Evolutionary conservation across 1,140 invertebrate species (phyloP).

Genomic region (Epicauta chinensis): DNA sequence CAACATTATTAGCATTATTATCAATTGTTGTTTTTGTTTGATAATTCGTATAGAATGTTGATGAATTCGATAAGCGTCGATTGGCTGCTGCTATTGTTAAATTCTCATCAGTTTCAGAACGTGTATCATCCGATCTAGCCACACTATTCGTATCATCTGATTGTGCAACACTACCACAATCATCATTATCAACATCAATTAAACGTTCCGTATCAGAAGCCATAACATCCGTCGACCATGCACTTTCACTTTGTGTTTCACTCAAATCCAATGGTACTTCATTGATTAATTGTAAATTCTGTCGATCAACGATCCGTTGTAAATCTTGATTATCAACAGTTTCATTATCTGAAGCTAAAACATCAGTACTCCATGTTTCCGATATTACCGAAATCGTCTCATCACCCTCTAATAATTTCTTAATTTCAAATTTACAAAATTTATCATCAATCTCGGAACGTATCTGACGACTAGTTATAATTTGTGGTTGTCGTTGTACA

Average conservation of each 20-base stretch:
- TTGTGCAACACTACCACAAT: conserved; percentile 65
- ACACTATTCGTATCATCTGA: conserved; percentile 61
- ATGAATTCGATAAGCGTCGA: conserved; percentile 26
- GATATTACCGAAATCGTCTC: conserved; percentile 93
- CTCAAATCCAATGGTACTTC: conserved; percentile 60
- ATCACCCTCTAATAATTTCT: conserved; percentile 77
- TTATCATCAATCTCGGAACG: conserved; percentile 94
- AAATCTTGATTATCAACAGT: conserved; percentile 66
- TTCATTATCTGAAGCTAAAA: conserved; percentile 91
- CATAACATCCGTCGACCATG: conserved; percentile 95
- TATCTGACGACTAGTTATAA: conserved; percentile 58
- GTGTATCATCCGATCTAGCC: conserved; percentile 60
- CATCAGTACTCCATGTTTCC: conserved; percentile 97
- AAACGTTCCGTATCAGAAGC: conserved; percentile 91
- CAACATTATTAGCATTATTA: conserved; percentile 45
- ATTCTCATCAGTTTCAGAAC: conserved; percentile 53
- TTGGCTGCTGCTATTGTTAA: conserved; percentile 12
- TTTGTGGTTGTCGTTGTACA: conserved; percentile 49
- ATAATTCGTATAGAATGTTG: conserved; percentile 6
- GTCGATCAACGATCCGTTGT: conserved; percentile 32
- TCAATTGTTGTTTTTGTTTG: conserved; percentile 21
- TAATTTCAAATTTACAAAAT: conserved; percentile 98
- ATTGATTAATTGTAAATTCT: conserved; percentile 39
- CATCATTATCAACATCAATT: conserved; percentile 81
- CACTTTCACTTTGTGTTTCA: conserved; percentile 87